phyloP scores from a whole-genome alignment of 2,113 vertebrate species.

The Calyptommatus sinebrachiatus region DNA sequence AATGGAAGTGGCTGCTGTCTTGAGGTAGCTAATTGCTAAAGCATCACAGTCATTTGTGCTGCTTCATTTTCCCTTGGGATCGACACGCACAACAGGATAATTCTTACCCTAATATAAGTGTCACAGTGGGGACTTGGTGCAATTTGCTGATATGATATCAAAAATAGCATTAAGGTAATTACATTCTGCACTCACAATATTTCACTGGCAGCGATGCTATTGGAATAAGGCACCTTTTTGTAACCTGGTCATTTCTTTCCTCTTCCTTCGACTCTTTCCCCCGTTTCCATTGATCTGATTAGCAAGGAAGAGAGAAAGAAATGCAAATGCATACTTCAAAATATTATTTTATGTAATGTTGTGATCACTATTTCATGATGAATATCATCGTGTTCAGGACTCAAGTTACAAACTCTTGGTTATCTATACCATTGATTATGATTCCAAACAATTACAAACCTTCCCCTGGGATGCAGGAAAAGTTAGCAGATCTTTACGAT shows the following conservation, averaged over 20 bases:
- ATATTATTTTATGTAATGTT: conserved; percentile 31
- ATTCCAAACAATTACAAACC: neutral
- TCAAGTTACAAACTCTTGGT: neutral
- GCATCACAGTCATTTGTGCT: conserved; percentile 53
- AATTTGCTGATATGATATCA: conserved; percentile 82
- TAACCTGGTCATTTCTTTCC: conserved; percentile 59
- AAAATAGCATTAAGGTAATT: conserved; percentile 84
- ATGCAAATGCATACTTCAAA: conserved; percentile 59
- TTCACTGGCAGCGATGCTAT: conserved; percentile 65
- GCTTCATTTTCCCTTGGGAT: conserved; percentile 66
- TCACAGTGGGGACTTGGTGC: conserved; percentile 66
- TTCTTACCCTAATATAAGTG: conserved; percentile 70
- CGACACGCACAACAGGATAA: conserved; percentile 69
- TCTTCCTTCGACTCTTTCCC: neutral
- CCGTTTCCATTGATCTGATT: conserved; percentile 47
- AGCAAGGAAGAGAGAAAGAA: conserved; percentile 41
- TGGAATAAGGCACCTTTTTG: conserved; percentile 57
- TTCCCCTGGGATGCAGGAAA: too few species aligned
- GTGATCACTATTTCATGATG: conserved; percentile 26
- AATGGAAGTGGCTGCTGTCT: conserved; percentile 55
- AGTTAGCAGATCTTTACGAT: neutral
- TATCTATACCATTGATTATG: neutral
- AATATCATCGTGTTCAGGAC: conserved; percentile 22
- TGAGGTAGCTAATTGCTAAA: conserved; percentile 67
- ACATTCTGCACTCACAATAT: conserved; percentile 70